Evolutionary conservation across 2,797 vertebrate genomes (phyloP).

Genomic region (Megaceryle alcyon): DNA sequence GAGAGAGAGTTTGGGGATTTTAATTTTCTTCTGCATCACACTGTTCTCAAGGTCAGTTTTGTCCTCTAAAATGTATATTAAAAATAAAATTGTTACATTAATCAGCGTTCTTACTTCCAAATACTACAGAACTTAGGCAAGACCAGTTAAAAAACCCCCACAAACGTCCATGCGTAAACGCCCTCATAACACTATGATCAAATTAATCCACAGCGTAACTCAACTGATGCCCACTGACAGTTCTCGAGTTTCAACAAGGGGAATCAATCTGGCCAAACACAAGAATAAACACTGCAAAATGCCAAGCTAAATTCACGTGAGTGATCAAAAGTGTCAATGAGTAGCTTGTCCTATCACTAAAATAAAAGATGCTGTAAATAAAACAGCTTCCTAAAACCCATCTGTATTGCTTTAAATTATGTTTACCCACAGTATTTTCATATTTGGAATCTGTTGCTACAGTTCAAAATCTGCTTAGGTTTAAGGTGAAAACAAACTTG

Average conservation of each 20-base stretch:
- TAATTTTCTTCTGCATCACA: constrained; percentile 99
- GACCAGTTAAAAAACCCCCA: constrained; percentile 50
- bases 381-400: not conserved
- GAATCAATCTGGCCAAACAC: not conserved
- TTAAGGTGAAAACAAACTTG: not conserved
- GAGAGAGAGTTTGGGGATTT: constrained; percentile 98
- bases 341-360: not conserved
- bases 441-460: not conserved
- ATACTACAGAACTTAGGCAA: constrained; percentile 62
- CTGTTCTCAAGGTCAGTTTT: constrained; percentile 98
- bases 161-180: not conserved
- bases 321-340: not conserved
- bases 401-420: not conserved
- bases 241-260: not conserved
- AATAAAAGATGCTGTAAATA: not conserved
- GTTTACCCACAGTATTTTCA: not conserved
- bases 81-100: constrained; percentile 78
- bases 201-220: constrained; percentile 13
- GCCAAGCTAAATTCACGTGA: not conserved
- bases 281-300: not conserved
- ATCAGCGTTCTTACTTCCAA: constrained; percentile 62
- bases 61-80: constrained; percentile 87
- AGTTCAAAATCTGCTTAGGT: not conserved
- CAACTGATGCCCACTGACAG: not conserved
- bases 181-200: not conserved